Base-by-base conservation (phyloP, 2,797 vertebrate genomes). In the Xyrichtys novacula region DNA sequence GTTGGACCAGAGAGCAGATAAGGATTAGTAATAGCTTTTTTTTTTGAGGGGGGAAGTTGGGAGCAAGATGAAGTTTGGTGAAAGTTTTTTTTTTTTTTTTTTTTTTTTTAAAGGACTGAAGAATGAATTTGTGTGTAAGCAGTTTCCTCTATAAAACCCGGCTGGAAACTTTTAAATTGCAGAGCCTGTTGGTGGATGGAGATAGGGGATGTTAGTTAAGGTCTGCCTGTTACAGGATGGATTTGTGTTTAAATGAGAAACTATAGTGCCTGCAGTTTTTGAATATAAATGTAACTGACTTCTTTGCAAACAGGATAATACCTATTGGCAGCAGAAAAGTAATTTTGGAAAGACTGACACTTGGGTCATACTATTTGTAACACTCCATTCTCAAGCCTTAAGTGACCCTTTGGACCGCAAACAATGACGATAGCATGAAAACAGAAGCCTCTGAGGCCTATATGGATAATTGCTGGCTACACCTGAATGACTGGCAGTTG, bases 1-100 rank as follows among this genome's bases (percentile, higher is more conserved):
- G 88, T 61, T 39, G 57, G 69, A 69, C 26, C 74, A 74, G 42
- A 79, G 54, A 65, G 66, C 44, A 83, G 62, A 77, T 63, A 54
- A 68, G 71, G 59, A 76, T 75, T 48, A 81, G 54, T 31, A 42
- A 78, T 28, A 49, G 54, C 59, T 42, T 46, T 60, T 57, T n/a
- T n/a, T n/a, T n/a, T n/a, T n/a, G n/a, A 46, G 32, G 23, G 42
- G 8, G 5, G 9, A 3, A 71, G 52, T 66, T 12, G 22, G 52
- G 61, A 46, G 26, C 20, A 34, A 22, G 26, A 73, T 58, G 22
- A 59, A 62, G 77, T 75, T 64, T 65, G 43, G 61, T 36, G 3
- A 9, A 74, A 71, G 61, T 28, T 57, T 31, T 66, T 74, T 70
- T 26, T 46, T 23, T 52, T 36, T 52, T 28, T 28, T 57, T 31